Conservation (phyloP, 2,113 vertebrate genomes). For the Pavo muticus region DNA sequence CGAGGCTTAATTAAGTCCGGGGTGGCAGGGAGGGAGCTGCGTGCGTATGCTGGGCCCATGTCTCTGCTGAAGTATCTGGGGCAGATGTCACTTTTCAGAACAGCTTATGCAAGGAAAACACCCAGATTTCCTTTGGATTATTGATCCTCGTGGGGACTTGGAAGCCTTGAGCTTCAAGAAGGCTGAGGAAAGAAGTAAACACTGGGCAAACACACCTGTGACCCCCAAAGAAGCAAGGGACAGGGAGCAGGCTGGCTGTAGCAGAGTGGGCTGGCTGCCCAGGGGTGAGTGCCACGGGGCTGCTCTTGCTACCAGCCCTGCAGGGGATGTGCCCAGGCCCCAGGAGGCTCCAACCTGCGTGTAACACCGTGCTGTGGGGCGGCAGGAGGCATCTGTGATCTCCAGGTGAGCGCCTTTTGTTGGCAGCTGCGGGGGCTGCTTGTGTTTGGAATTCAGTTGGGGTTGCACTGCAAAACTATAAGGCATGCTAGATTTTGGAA, state of each 20-base stretch:
- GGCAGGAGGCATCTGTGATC: neutral
- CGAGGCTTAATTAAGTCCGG: neutral
- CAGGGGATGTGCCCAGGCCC: neutral
- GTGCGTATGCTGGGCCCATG: neutral
- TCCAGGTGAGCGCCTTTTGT: neutral
- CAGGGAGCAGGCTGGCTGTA: neutral
- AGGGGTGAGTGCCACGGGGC: no score
- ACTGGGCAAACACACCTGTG: fast-evolving
- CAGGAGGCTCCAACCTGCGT: no score
- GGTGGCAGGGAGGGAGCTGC: neutral
- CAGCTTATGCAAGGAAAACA: neutral
- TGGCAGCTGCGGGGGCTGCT: neutral
- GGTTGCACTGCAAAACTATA: neutral
- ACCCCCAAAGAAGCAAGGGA: neutral
- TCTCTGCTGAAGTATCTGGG: neutral
- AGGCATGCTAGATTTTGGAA: neutral
- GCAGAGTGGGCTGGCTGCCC: no score
- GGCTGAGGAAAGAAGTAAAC: neutral
- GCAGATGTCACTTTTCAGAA: slow-evolving; percentile 16
- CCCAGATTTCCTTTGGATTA: neutral
- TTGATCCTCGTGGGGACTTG: neutral
- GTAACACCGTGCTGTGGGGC: no score
- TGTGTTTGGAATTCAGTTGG: neutral
- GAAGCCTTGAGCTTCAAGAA: neutral
- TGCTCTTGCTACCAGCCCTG: neutral